Evolutionary conservation across 2,797 vertebrate genomes (phyloP).

Genomic region (Melanotaenia nigrans): DNA sequence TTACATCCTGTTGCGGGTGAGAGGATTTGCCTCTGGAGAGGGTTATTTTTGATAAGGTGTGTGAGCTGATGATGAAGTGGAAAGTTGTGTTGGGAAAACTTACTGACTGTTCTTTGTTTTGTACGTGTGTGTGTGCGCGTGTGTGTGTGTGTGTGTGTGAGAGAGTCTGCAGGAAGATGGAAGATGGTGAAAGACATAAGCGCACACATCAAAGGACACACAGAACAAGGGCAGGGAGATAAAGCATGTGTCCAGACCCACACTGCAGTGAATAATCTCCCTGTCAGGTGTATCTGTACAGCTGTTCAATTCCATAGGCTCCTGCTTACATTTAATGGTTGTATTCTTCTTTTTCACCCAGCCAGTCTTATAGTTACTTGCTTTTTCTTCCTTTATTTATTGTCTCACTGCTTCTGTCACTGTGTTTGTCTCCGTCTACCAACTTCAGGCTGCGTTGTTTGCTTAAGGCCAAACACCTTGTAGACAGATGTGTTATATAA

Average conservation of each 20-base stretch:
- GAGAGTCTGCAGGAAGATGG: conserved; percentile 17
- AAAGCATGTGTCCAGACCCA: conserved; percentile 57
- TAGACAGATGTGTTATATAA: too few species aligned
- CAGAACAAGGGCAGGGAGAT: conserved; percentile 71
- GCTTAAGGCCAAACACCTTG: conserved; percentile 1
- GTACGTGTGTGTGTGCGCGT: neutral
- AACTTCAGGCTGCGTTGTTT: conserved; percentile 2
- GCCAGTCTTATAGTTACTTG: conserved; percentile 26
- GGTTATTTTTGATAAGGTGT: conserved; percentile 74
- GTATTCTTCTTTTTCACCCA: conserved; percentile 3
- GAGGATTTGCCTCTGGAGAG: conserved; percentile 63
- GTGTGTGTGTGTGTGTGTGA: neutral
- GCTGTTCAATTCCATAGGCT: conserved; percentile 38
- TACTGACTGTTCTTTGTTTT: conserved; percentile 48
- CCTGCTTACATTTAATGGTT: conserved; percentile 27
- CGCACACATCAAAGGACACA: conserved; percentile 50
- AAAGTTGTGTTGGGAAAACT: conserved; percentile 56
- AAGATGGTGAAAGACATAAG: conserved; percentile 11
- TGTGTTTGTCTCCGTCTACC: neutral
- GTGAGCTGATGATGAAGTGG: conserved; percentile 59
- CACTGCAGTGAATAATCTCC: conserved; percentile 64
- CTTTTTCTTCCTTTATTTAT: conserved; percentile 1
- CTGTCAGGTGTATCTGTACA: conserved; percentile 62
- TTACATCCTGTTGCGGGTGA: conserved; percentile 67
- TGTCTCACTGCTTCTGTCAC: neutral